Percentiles rank a stretch among this genome's conserved stretches.
phyloP scores from a whole-genome alignment of 2,113 vertebrate genomes.

The Kobus ellipsiprymnus region DNA sequence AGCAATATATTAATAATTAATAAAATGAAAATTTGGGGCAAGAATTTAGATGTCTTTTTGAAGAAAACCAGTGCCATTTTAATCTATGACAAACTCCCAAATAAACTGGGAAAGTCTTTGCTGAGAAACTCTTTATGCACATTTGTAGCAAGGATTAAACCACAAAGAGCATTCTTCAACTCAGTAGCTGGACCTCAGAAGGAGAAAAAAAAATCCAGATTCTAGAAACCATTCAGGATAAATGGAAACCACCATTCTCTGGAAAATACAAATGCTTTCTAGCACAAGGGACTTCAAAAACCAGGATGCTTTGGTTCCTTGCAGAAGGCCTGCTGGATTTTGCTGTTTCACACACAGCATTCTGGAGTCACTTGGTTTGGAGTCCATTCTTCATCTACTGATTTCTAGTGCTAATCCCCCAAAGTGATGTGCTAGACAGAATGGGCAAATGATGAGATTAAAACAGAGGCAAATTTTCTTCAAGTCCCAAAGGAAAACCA shows the following conservation, averaged over 20 bases:
- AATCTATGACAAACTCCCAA: background rate
- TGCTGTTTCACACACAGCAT: background rate
- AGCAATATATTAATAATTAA: background rate
- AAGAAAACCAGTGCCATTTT: background rate
- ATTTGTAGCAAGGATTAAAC: background rate
- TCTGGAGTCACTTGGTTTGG: background rate
- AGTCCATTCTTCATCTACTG: background rate
- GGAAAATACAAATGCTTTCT: slow-evolving; percentile 25
- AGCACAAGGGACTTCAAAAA: background rate
- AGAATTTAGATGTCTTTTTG: background rate
- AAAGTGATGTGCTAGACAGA: background rate
- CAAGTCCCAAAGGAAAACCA: background rate
- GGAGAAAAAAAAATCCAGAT: background rate
- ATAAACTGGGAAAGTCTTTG: background rate
- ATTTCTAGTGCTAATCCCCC: background rate
- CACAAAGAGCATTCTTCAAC: background rate
- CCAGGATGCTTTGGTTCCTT: background rate
- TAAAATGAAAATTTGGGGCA: background rate
- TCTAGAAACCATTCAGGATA: background rate
- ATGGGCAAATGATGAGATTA: background rate
- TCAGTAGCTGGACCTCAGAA: background rate
- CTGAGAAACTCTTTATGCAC: background rate
- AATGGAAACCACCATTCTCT: background rate
- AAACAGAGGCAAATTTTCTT: background rate
- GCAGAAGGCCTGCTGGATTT: background rate